Evolutionary conservation across 2,888 invertebrate genomes (phyloP).

Genomic region (Actias luna): DNA sequence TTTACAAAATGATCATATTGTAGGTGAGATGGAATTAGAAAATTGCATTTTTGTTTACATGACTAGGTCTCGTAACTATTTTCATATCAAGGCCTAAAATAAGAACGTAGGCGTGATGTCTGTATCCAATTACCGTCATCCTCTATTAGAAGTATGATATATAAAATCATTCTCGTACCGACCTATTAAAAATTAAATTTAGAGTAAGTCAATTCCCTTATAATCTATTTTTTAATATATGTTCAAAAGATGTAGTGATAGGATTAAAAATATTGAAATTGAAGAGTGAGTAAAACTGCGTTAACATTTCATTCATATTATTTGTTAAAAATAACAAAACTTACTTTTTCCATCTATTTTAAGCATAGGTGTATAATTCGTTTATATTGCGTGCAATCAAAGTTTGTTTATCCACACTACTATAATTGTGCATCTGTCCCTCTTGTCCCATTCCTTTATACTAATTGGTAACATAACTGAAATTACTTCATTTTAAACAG

Average conservation of each 20-base stretch:
- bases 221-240: background rate
- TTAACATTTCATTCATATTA: too few relatives aligned
- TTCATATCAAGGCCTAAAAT: conserved; percentile 57
- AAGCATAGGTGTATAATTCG: too few relatives aligned
- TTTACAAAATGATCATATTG: background rate
- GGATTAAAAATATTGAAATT: background rate
- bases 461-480: too few relatives aligned
- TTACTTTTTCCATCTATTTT: too few relatives aligned
- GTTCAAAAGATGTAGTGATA: background rate
- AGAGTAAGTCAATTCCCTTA: conserved; percentile 18
- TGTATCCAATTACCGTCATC: conserved; percentile 37
- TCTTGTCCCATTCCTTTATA: too few relatives aligned
- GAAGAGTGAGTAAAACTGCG: too few relatives aligned
- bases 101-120: conserved; percentile 33
- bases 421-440: too few relatives aligned
- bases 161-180: conserved; percentile 15
- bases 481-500: too few relatives aligned
- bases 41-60: background rate
- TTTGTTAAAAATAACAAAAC: too few relatives aligned
- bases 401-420: too few relatives aligned
- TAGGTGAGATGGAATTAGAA: background rate
- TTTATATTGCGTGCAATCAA: too few relatives aligned
- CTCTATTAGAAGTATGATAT: conserved; percentile 21
- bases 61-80: conserved; percentile 27
- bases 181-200: conserved; percentile 18